Evolutionary conservation across 2,797 vertebrate genomes (phyloP), one percentile per base, ranked within the genome.

Genomic region (Prunella strophiata): DNA sequence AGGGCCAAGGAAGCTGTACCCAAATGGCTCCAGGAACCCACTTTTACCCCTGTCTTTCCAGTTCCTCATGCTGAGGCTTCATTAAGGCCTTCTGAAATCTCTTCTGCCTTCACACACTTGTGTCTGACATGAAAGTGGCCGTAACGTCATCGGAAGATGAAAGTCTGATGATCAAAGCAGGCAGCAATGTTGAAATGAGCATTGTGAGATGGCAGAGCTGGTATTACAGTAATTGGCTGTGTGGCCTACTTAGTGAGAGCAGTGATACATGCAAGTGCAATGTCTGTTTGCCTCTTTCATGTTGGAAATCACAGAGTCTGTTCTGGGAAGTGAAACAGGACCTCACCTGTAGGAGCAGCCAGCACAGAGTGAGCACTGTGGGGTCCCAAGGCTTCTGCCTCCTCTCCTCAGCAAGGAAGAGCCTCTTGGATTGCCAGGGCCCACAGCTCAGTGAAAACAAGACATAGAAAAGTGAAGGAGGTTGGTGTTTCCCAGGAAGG

Each of bases 111-210:
- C 79, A 30, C 48, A 62, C 75, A 42, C 73, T 90, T 15, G 25
- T 81, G 18, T 93, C 76, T 96, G 90, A 96, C 93, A 95, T 96
- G 91, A 96, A 96, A 96, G 95, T 96, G 93, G 88, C 93, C 40
- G 3, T 58, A 95, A 86, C 88, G 2, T 94, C 91, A 84, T 51
- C 1, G 0, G 55, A 48, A 96, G 96, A 96, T 96, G 95, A 96
- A 96, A 96, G 96, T 66, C 36, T 93, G 93, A 67, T 96, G 96
- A 96, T 96, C 96, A 96, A 96, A 96, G 96, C 88, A 86, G 94
- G 88, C 91, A 86, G 93, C 88, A 30, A 13, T 59, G 94, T 86
- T 94, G 89, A 94, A 90, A 90, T 80, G 93, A 96, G 94, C 91
- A 52, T 73, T 88, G 74, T 88, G 95, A 93, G 95, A 81, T 94